Percentiles rank a stretch among this genome's conserved stretches.
phyloP scores from a whole-genome alignment of 2,113 vertebrate genomes.

The Rhineura floridana region DNA sequence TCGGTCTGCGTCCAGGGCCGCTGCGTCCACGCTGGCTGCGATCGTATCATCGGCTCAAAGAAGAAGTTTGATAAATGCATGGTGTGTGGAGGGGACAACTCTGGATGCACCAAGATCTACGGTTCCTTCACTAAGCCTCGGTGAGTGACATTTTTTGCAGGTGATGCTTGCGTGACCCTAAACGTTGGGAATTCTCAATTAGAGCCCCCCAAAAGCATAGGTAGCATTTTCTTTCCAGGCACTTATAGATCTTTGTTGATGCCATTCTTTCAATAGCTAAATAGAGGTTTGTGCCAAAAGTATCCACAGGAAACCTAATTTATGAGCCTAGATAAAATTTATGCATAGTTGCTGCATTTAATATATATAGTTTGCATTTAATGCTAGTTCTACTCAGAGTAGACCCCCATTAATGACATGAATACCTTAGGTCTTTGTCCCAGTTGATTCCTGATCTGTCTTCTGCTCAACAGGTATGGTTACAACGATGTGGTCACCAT shows the following conservation, averaged over 20 bases:
- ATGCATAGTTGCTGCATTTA: background rate
- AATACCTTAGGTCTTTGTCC: too few species aligned
- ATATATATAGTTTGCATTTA: too few species aligned
- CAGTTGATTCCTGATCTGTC: background rate
- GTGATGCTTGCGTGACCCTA: background rate
- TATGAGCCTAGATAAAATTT: background rate
- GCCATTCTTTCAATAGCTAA: background rate
- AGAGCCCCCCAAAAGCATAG: too few species aligned
- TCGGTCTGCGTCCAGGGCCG: constrained; percentile 78
- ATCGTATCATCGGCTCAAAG: constrained; percentile 75
- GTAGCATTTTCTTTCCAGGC: too few species aligned
- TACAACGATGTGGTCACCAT: constrained; percentile 78
- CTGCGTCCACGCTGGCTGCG: constrained; percentile 76
- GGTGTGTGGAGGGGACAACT: constrained; percentile 73
- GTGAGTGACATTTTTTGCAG: constrained; percentile 51
- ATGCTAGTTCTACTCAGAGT: too few species aligned
- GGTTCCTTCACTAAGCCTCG: constrained; percentile 73
- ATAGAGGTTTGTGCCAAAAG: background rate
- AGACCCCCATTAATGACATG: too few species aligned
- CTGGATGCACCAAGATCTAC: constrained; percentile 67
- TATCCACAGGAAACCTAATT: background rate
- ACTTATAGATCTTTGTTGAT: too few species aligned
- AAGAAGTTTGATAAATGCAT: constrained; percentile 80
- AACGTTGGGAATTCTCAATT: background rate
- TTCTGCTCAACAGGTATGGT: constrained; percentile 61